Conservation (phyloP, 2,113 vertebrate species). For the Carettochelys insculpta region DNA sequence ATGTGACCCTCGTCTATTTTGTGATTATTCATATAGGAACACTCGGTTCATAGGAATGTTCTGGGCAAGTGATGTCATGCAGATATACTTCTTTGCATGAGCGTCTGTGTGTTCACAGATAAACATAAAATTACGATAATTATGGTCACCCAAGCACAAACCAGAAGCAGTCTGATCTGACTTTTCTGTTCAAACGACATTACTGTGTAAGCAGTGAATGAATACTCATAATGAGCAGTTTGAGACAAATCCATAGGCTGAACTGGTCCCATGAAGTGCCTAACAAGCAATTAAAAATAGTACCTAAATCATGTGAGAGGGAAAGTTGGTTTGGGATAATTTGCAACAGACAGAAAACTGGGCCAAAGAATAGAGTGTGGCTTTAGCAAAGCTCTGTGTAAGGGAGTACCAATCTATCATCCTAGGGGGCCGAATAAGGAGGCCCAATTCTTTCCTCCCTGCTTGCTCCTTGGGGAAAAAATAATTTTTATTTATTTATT, state of each 20-base stretch:
- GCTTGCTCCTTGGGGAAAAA: neutral
- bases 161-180: neutral
- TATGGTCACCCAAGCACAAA: neutral
- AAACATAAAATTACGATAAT: neutral
- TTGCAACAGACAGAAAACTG: neutral
- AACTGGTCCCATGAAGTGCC: neutral
- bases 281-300: neutral
- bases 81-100: neutral
- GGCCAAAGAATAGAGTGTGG: neutral
- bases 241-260: neutral
- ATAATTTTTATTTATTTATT: no score
- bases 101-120: neutral
- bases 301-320: neutral
- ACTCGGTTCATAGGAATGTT: neutral
- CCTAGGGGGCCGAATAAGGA: neutral
- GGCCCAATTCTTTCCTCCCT: neutral
- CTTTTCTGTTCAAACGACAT: neutral
- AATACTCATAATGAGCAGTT: neutral
- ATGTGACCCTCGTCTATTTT: neutral
- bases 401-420: neutral
- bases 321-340: neutral
- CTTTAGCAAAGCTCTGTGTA: neutral
- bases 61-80: neutral
- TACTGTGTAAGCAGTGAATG: neutral
- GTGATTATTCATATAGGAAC: neutral